Evolutionary conservation across 2,113 vertebrate species (phyloP), one percentile per base, ranked within the genome.

Genomic region (Sminthopsis crassicaudata): DNA sequence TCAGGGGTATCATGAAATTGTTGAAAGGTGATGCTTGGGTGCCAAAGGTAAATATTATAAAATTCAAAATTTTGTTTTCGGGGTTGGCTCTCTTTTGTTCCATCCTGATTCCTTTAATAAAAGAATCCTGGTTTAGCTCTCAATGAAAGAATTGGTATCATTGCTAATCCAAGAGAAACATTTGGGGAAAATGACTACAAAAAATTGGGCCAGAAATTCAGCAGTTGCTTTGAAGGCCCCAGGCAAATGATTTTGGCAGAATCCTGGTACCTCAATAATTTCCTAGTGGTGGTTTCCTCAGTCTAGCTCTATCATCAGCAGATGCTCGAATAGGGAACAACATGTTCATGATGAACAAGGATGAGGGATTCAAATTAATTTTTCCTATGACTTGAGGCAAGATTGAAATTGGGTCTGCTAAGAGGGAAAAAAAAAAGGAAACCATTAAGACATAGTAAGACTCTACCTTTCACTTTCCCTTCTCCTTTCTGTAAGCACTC

Each of bases 341-440:
- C 53, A 94, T 93, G 97, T 97, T 96, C 95, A 97, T 93, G 95
- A 93, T 0, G 26, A 95, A 95, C 93, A 94, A 96, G 95, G 91
- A 30, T 92, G 94, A 96, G 96, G 94, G 95, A 97, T 97, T 94
- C 97, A 97, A 96, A 96, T 98, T 97, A 97, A 97, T 97, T 97
- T 97, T 91, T 93, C 95, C 92, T 89, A 93, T 91, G 95, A 97
- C 97, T 91, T 0, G 27, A 97, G 97, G 97, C 96, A 42, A 96
- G 91, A 92, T 97, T 97, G 91, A 96, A 97, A 97, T 97, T 96
- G 96, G 91, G 95, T 97, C 94, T 98, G 97, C 94, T 0, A 2
- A 94, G 96, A 97, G 94, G 97, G 67, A 76, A 48, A 48, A 84
- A 97, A 92, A 92, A 95, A 48, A 53, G 94, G 91, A 48, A 89